Conservation (phyloP, 1,140 invertebrate genomes). For the Brachionus koreanus region DNA sequence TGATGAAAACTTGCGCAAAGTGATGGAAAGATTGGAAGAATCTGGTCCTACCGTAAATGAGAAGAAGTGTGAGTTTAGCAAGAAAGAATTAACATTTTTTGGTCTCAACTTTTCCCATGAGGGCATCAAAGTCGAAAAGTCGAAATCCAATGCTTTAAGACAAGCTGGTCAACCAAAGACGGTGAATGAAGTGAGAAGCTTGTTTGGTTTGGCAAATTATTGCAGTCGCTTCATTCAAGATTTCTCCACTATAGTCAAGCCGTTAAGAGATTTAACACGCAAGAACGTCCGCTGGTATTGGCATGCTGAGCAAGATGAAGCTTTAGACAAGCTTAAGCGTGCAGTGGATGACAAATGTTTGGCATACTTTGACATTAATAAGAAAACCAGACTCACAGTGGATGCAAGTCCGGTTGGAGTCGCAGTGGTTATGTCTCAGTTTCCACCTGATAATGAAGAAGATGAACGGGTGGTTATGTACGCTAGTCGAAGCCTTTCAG, state of each 20-base stretch:
- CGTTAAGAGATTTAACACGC: constrained; percentile 46
- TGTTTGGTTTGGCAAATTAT: constrained; percentile 50
- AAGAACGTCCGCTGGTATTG: constrained; percentile 23
- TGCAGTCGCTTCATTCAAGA: constrained; percentile 54
- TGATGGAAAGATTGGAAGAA: background rate
- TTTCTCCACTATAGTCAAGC: constrained; percentile 50
- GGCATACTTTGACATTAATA: background rate
- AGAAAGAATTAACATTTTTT: background rate
- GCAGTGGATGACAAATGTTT: background rate
- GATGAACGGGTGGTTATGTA: constrained; percentile 46
- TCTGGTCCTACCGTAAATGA: background rate
- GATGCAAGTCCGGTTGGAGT: constrained; percentile 53
- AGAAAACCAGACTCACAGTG: constrained; percentile 1
- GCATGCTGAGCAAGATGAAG: background rate
- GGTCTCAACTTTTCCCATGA: background rate
- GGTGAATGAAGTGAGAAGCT: constrained; percentile 45
- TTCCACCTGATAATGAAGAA: background rate
- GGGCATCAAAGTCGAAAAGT: background rate
- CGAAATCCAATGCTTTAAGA: background rate
- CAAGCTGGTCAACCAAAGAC: background rate
- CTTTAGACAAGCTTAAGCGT: background rate
- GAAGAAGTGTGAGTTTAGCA: background rate
- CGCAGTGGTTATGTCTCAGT: constrained; percentile 59
- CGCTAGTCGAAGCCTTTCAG: constrained; percentile 48
- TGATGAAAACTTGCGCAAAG: background rate